Percentiles rank a stretch among this genome's conserved stretches.
phyloP scores from a whole-genome alignment of 2,888 invertebrate genomes.

The Drosophila subquinaria region DNA sequence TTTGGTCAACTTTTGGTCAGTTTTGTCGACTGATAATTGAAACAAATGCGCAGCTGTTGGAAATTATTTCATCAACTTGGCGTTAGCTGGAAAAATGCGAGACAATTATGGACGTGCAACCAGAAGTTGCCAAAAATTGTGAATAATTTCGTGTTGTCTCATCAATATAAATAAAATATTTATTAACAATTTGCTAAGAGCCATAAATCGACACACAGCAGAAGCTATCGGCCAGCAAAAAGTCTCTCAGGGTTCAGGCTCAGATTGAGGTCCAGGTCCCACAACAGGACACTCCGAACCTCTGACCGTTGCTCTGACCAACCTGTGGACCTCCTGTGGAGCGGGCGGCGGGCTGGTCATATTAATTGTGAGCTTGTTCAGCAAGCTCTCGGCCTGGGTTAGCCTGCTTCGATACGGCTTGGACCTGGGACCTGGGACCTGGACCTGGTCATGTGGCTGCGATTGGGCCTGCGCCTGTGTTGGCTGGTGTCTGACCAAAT shows the following conservation, averaged over 20 bases:
- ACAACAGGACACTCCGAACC: conserved; percentile 48
- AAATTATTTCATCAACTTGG: conserved; percentile 70
- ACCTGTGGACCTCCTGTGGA: conserved; percentile 61
- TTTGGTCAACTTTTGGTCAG: conserved; percentile 42
- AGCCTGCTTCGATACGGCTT: conserved; percentile 11
- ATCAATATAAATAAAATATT: conserved; percentile 81
- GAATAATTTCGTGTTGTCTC: conserved; percentile 76
- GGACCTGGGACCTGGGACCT: neutral
- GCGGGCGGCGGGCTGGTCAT: conserved; percentile 74
- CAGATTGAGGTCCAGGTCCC: conserved; percentile 19
- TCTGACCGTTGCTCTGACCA: conserved; percentile 29
- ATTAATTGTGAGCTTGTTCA: conserved; percentile 79
- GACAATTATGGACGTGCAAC: conserved; percentile 35
- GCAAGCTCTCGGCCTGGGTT: conserved; percentile 55
- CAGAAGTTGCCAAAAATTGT: conserved; percentile 61
- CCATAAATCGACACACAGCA: conserved; percentile 72
- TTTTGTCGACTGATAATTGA: conserved; percentile 57
- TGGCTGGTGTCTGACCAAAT: conserved; percentile 81
- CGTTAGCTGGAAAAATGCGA: conserved; percentile 28
- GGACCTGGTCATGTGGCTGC: neutral
- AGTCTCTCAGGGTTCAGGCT: conserved; percentile 40
- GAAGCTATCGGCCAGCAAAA: conserved; percentile 19
- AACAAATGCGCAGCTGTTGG: conserved; percentile 70
- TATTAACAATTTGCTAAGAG: conserved; percentile 79
- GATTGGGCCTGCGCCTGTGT: conserved; percentile 31